Percentiles rank a stretch among this genome's conserved stretches.
phyloP scores from a whole-genome alignment of 2,113 vertebrate genomes.

The Rissa tridactyla region DNA sequence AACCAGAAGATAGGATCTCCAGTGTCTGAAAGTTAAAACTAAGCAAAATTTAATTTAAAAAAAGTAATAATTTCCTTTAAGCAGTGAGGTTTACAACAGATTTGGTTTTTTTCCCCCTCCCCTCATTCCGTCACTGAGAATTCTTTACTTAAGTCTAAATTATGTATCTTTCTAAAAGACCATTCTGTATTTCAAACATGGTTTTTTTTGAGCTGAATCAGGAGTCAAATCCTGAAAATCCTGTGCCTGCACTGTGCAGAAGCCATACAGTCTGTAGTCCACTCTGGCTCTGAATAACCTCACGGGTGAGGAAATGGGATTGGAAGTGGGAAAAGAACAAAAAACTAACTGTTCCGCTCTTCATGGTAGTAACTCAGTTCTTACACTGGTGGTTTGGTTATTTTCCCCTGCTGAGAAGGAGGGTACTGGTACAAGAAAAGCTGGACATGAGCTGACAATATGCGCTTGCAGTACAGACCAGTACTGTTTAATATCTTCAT shows the following conservation, averaged over 20 bases:
- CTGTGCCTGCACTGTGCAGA: background rate
- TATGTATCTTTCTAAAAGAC: background rate
- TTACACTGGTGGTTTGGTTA: background rate
- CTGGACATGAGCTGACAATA: too few species aligned
- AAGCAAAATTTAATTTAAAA: background rate
- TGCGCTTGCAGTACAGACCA: too few species aligned
- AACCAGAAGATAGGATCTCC: background rate
- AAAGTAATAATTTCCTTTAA: background rate
- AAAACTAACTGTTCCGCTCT: background rate
- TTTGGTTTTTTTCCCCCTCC: background rate
- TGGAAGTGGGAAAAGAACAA: background rate
- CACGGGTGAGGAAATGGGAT: background rate
- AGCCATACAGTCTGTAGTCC: background rate
- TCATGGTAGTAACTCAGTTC: background rate
- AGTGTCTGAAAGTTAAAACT: background rate
- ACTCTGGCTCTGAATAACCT: background rate
- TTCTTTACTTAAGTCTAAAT: background rate
- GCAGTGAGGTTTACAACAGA: background rate
- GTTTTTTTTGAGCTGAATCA: background rate
- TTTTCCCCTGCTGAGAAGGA: background rate
- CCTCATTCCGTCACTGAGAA: background rate
- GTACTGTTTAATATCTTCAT: too few species aligned
- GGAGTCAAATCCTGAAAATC: background rate
- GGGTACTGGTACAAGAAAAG: background rate
- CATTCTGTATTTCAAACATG: background rate